phyloP scores from a whole-genome alignment of 2,888 invertebrate species.

The Spilosoma lubricipeda region DNA sequence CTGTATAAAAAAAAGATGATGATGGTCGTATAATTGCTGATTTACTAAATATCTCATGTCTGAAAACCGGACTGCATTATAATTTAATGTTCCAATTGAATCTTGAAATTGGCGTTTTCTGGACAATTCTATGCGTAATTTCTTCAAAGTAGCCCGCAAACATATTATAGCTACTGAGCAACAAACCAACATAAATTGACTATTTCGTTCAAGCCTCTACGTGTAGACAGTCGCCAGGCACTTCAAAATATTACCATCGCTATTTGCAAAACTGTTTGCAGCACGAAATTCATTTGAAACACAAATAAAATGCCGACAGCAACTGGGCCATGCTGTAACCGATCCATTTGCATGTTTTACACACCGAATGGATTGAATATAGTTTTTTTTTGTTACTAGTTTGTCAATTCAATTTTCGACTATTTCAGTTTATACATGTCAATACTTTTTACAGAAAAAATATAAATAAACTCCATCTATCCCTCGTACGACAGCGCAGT shows the following conservation, averaged over 20 bases:
- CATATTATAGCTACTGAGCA: neutral
- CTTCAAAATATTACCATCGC: conserved; percentile 16
- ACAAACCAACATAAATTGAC: conserved; percentile 2
- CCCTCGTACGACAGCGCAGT: too few species aligned
- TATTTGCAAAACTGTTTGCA: conserved; percentile 12
- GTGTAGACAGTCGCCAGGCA: conserved; percentile 3
- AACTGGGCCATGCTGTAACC: conserved; percentile 40
- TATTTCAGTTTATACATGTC: neutral
- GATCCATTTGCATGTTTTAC: conserved; percentile 49
- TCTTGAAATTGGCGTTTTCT: neutral
- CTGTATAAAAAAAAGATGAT: too few species aligned
- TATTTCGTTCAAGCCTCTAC: conserved; percentile 7
- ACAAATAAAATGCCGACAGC: conserved; percentile 37
- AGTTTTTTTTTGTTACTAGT: conserved; percentile 28
- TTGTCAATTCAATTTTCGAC: conserved; percentile 39
- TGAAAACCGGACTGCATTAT: neutral
- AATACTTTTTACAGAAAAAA: neutral
- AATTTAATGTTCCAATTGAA: neutral
- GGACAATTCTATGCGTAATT: neutral
- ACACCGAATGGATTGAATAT: conserved; percentile 34
- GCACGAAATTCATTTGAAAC: conserved; percentile 14
- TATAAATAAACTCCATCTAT: too few species aligned
- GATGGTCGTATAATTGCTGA: too few species aligned
- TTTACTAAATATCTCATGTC: neutral
- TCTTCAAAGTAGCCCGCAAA: neutral